Evolutionary conservation across 2,113 vertebrate genomes (phyloP).

Genomic region (Rana temporaria): DNA sequence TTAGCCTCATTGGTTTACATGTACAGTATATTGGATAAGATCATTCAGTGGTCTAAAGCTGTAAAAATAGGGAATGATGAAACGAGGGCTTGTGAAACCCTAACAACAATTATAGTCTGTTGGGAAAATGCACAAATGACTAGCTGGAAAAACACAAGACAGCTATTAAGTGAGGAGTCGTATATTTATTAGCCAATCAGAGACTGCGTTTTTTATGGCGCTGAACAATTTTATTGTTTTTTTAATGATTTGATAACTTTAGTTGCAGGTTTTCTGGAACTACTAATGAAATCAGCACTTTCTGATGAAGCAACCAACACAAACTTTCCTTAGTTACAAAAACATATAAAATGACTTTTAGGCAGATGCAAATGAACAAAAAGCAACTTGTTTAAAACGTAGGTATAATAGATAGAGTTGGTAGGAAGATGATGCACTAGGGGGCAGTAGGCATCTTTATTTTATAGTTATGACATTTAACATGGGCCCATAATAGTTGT

Average conservation of each 20-base stretch:
- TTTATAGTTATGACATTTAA: background rate
- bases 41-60: constrained; percentile 1
- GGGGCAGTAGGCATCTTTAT: constrained; percentile 10
- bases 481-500: too few relatives aligned
- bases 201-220: constrained; percentile 17
- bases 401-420: too few relatives aligned
- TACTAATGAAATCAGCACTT: constrained; percentile 23
- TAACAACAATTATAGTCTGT: constrained; percentile 30
- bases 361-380: constrained; percentile 11
- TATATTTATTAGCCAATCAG: constrained; percentile 23
- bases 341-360: background rate
- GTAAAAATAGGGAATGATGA: constrained; percentile 16
- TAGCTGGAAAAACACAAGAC: constrained; percentile 1
- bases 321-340: background rate
- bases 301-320: constrained; percentile 20
- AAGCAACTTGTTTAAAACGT: background rate
- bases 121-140: constrained; percentile 5
- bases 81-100: constrained; percentile 1
- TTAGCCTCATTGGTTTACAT: background rate
- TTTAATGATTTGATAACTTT: constrained; percentile 43
- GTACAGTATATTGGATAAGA: background rate
- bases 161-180: constrained; percentile 19
- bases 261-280: constrained; percentile 22
- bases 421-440: background rate
- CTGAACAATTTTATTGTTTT: constrained; percentile 32